Evolutionary conservation across 2,888 invertebrate genomes (phyloP).

Genomic region (Belgica antarctica): DNA sequence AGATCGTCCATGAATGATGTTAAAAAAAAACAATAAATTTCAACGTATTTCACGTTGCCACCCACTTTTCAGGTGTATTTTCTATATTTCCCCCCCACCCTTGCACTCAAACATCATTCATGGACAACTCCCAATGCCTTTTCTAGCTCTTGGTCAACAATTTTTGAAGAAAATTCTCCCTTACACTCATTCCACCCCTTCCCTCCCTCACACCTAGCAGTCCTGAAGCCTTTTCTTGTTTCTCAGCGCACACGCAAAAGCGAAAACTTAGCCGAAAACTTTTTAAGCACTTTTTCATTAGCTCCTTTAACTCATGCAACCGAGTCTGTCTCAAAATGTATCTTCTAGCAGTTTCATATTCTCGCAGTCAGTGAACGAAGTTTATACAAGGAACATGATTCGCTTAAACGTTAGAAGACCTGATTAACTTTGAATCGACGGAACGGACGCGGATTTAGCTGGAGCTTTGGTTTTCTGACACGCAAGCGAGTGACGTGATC

Average conservation of each 20-base stretch:
- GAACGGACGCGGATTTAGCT: slow-evolving; percentile 45
- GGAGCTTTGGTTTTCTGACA: slow-evolving; percentile 46
- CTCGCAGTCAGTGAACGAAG: slow-evolving; percentile 6
- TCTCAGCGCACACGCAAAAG: too few relatives aligned
- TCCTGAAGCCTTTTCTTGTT: background rate
- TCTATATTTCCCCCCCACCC: too few relatives aligned
- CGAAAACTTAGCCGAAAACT: background rate
- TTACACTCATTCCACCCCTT: too few relatives aligned
- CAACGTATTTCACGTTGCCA: too few relatives aligned
- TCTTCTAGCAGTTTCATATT: slow-evolving; percentile 7
- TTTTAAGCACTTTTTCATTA: slow-evolving; percentile 15
- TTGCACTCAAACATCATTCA: too few relatives aligned
- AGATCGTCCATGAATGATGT: too few relatives aligned
- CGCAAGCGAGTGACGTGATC: slow-evolving; percentile 53
- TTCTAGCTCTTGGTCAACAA: too few relatives aligned
- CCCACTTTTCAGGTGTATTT: too few relatives aligned
- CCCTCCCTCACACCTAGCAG: background rate
- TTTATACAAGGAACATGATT: slow-evolving; percentile 24
- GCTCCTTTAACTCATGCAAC: background rate
- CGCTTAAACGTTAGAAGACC: slow-evolving; percentile 21
- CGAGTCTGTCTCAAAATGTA: background rate
- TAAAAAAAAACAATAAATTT: too few relatives aligned
- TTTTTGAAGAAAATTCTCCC: too few relatives aligned
- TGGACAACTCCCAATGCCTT: too few relatives aligned
- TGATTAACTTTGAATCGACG: background rate